phyloP scores from a whole-genome alignment of 2,888 invertebrate species.

The Plebejus anna region DNA sequence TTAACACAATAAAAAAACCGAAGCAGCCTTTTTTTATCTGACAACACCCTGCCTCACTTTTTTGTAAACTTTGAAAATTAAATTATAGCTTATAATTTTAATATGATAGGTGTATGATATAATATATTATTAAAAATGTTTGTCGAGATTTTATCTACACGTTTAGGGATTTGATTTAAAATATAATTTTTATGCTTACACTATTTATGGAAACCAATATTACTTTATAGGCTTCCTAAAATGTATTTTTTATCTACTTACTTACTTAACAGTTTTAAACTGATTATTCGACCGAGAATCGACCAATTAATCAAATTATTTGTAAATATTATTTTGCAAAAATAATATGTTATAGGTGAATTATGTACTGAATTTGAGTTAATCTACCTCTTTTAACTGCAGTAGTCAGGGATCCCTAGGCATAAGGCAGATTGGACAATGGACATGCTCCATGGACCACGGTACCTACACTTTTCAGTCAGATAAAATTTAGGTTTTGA shows the following conservation, averaged over 20 bases:
- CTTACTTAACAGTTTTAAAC: neutral
- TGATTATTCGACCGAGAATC: no score
- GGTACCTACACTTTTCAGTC: no score
- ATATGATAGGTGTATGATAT: slow-evolving; percentile 77
- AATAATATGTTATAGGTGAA: no score
- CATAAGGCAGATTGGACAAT: no score
- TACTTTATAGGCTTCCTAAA: slow-evolving; percentile 5
- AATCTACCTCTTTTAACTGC: no score
- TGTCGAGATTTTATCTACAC: slow-evolving; percentile 64
- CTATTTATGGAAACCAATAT: slow-evolving; percentile 20
- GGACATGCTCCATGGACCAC: no score
- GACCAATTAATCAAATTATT: no score
- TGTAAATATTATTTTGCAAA: no score
- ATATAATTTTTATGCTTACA: slow-evolving; percentile 13
- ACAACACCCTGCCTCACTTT: slow-evolving; percentile 68
- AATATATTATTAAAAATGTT: slow-evolving; percentile 53
- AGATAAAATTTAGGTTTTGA: no score
- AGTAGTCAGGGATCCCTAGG: no score
- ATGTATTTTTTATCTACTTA: neutral
- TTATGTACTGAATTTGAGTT: no score
- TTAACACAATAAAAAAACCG: slow-evolving; percentile 62
- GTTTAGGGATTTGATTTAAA: slow-evolving; percentile 32
- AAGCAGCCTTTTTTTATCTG: slow-evolving; percentile 70
- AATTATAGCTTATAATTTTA: slow-evolving; percentile 79
- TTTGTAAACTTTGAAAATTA: slow-evolving; percentile 70